Conservation (phyloP, 2,888 invertebrate genomes). For the Cryptophagus acutangulus region DNA sequence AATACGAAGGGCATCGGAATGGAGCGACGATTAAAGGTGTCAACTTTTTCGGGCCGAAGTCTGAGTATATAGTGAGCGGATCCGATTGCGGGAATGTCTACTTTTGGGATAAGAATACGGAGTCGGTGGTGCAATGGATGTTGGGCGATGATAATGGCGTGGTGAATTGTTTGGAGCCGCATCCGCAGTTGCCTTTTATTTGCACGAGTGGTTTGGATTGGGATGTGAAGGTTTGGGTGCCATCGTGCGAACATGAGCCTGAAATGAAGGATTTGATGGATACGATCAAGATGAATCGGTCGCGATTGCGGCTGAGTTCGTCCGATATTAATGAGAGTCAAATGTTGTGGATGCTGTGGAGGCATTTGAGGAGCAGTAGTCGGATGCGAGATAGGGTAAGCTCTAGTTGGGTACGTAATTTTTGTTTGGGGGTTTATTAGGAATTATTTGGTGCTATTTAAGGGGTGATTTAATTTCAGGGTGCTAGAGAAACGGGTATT, state of each 20-base stretch:
- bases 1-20: conserved; percentile 61
- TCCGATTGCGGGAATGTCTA: conserved; percentile 87
- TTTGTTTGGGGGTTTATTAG: too few species aligned
- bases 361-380: conserved; percentile 32
- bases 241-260: conserved; percentile 59
- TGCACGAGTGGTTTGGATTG: conserved; percentile 90
- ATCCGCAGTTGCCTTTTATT: conserved; percentile 79
- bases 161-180: conserved; percentile 89
- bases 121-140: conserved; percentile 85
- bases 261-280: conserved; percentile 53
- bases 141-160: conserved; percentile 77
- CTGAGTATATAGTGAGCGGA: conserved; percentile 88
- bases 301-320: conserved; percentile 8
- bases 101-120: conserved; percentile 86
- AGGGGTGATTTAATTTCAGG: too few species aligned
- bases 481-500: too few species aligned
- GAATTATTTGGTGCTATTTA: too few species aligned
- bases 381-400: background rate
- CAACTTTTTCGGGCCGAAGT: conserved; percentile 86
- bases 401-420: too few species aligned
- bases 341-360: conserved; percentile 46
- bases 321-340: conserved; percentile 38
- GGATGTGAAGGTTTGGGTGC: conserved; percentile 91
- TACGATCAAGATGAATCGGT: conserved; percentile 36
- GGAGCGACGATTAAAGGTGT: conserved; percentile 78